phyloP scores from a whole-genome alignment of 1,140 invertebrate genomes.

The Holcopasites calliopsidis region DNA sequence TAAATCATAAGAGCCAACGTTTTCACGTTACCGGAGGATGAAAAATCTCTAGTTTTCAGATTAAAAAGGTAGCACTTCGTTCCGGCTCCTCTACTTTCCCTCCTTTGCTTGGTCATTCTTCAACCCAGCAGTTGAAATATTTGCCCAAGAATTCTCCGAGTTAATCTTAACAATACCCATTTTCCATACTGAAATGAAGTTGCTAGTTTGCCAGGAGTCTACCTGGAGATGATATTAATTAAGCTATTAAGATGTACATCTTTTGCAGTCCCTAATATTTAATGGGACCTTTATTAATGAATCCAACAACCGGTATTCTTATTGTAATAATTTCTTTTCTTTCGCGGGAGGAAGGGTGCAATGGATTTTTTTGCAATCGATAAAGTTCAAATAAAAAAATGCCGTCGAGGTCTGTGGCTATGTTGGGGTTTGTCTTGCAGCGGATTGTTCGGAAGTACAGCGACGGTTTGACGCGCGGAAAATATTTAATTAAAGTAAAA shows the following conservation, averaged over 20 bases:
- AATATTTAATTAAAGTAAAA: constrained; percentile 72
- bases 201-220: constrained; percentile 47
- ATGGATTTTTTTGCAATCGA: not conserved
- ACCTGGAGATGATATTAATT: constrained; percentile 65
- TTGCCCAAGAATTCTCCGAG: constrained; percentile 61
- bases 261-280: constrained; percentile 47
- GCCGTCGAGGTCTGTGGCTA: constrained; percentile 21
- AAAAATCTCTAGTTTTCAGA: constrained; percentile 44
- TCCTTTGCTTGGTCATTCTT: constrained; percentile 3
- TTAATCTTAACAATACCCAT: constrained; percentile 70
- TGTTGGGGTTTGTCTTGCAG: constrained; percentile 46
- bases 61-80: constrained; percentile 49
- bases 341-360: not conserved
- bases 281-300: constrained; percentile 46
- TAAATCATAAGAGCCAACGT: constrained; percentile 29
- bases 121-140: constrained; percentile 60
- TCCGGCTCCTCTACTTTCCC: constrained; percentile 17
- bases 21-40: constrained; percentile 17
- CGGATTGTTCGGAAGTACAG: constrained; percentile 44
- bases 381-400: constrained; percentile 36
- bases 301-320: not conserved
- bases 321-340: constrained; percentile 1
- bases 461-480: constrained; percentile 47
- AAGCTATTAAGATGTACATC: constrained; percentile 70
- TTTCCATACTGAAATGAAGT: constrained; percentile 51